Base-by-base conservation (phyloP, 2,888 invertebrate genomes). In the Zonitis immaculata region DNA sequence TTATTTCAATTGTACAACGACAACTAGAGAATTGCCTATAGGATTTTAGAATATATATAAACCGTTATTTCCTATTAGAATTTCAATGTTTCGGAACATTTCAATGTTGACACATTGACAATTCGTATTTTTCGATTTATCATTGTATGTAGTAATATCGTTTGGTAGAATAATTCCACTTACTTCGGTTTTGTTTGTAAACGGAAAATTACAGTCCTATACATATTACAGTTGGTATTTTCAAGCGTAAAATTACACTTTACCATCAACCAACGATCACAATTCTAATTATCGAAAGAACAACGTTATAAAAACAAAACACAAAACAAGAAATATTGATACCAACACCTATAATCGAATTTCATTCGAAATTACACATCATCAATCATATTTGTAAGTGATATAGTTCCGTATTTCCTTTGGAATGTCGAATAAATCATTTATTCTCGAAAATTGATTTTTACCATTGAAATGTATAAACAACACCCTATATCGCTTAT, bases 111-210 rank as follows among this genome's bases (percentile, higher is more conserved):
- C 60, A 54, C 60, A n/a, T n/a, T n/a, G n/a, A n/a, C n/a, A n/a
- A 60, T 56, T 62, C 63, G 65, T 64, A 60, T 67, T 65, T 61
- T 64, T 62, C 64, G 67, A 67, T 67, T 67, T 65, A 67, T 62
- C 58, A 22, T 22, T 5, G 22, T n/a, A n/a, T n/a, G n/a, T n/a
- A n/a, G 22, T 22, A 22, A 22, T 22, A 3, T 3, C 22, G 3
- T 3, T 22, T 5, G 5, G 3, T 22, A 5, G 3, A 22, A 5
- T 5, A 22, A 22, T 22, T 22, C 22, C 22, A 5, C 22, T 22
- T 22, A 5, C 22, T 22, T 22, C 5, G 22, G 5, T 22, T 22
- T 22, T 22, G 22, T 22, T 22, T 22, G 22, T 22, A 22, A 22
- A 22, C 22, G 22, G 22, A 22, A 22, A 22, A 22, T 22, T 22